A percentile compares a stretch with the other conserved stretches of the same genome.
Conservation (phyloP, 1,140 invertebrate genomes). For the Chironomus tepperi region DNA sequence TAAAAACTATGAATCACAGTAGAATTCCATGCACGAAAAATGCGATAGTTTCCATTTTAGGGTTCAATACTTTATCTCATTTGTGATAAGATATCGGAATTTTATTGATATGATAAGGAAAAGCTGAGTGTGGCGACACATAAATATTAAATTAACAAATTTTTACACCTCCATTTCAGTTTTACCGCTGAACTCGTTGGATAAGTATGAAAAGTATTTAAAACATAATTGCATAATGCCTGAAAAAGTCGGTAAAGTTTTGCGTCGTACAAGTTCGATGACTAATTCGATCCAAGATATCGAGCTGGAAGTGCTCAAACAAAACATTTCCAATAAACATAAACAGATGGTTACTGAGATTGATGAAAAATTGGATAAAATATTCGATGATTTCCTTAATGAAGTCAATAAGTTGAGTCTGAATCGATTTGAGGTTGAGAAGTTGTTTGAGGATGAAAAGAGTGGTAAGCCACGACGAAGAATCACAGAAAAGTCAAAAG, state of each 20-base stretch:
- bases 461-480: not conserved
- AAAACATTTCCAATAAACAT: not conserved
- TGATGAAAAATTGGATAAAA: conserved; percentile 17
- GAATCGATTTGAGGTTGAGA: conserved; percentile 18
- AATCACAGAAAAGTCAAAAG: not conserved
- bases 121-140: too few species aligned
- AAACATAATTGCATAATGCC: not conserved
- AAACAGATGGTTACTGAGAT: not conserved
- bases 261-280: not conserved
- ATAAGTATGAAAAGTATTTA: not conserved
- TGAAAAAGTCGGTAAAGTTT: not conserved
- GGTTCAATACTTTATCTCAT: not conserved
- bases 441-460: not conserved
- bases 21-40: too few species aligned
- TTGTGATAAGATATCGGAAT: not conserved
- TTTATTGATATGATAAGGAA: not conserved
- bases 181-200: not conserved
- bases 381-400: not conserved
- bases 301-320: not conserved
- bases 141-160: too few species aligned
- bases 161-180: not conserved
- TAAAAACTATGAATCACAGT: too few species aligned
- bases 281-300: not conserved
- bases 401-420: not conserved
- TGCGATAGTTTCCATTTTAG: too few species aligned